Evolutionary conservation across 2,797 vertebrate genomes (phyloP).

Genomic region (Pristis pectinata): DNA sequence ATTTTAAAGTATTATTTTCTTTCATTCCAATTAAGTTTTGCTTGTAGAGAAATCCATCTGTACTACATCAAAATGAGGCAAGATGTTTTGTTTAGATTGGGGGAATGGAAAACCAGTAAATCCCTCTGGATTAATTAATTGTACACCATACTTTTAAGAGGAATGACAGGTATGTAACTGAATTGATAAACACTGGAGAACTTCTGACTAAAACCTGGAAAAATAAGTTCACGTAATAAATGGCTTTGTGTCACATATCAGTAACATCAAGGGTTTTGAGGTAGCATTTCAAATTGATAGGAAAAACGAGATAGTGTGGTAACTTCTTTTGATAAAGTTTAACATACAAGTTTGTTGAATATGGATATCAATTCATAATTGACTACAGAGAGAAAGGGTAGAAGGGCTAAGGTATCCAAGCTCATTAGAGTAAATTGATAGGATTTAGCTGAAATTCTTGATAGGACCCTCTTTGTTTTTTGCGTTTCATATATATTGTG

Average conservation of each 20-base stretch:
- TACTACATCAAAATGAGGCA: neutral
- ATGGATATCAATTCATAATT: neutral
- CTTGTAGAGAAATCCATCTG: neutral
- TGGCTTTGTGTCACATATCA: neutral
- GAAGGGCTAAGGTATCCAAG: neutral
- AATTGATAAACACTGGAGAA: neutral
- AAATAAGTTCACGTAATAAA: neutral
- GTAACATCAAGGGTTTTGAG: neutral
- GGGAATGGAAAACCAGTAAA: neutral
- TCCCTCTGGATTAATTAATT: neutral
- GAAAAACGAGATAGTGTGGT: neutral
- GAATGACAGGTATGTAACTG: neutral
- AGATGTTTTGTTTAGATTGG: neutral
- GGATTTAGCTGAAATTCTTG: neutral
- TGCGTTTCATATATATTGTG: neutral
- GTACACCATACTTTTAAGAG: neutral
- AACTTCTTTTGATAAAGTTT: neutral
- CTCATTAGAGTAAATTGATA: neutral
- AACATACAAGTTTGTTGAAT: neutral
- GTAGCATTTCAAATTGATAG: neutral
- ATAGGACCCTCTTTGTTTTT: neutral
- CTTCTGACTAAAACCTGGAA: neutral
- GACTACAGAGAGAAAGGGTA: neutral
- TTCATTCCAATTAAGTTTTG: neutral
- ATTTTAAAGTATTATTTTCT: neutral